Base-by-base conservation (phyloP, 2,888 invertebrate genomes). In the Trichopria drosophilae region DNA sequence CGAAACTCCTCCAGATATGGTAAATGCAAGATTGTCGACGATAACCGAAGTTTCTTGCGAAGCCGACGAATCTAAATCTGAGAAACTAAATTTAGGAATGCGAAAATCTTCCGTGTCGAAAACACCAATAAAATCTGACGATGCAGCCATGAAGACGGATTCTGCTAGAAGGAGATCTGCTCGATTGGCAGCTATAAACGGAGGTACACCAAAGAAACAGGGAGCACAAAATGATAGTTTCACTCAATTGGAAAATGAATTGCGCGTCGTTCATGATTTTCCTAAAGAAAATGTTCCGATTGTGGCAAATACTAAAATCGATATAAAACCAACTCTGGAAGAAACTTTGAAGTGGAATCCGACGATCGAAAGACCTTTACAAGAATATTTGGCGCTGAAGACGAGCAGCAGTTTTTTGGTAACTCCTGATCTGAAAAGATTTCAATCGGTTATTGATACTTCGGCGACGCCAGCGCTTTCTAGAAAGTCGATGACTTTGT, bases 331-430 rank as follows among this genome's bases (percentile, higher is more conserved):
- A n/a, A n/a, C n/a, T n/a, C n/a, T n/a, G n/a, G n/a, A n/a, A n/a
- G 36, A 24, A 36, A 26, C 7, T 6, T n/a, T 32, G 12, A 43
- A 49, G 5, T 55, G 52, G 50, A 47, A 50, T 16, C 51, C 53
- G n/a, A 51, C 36, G 12, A 34, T 53, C 2, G 50, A 53, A 18
- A 44, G 51, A 9, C 56, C 62, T 0, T 16, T 65, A 1, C 47
- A 55, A 24, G 65, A 65, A 44, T 66, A 66, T 18, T 61, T 65
- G 62, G 51, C 55, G 18, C 39, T 66, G 10, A 66, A 65, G 13
- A 59, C 61, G n/a, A 60, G 42, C 20, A 55, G 63, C 15, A 61
- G 45, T 4, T 64, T 65, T 24, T 47, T 66, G 15, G 52, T 60
- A 31, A 66, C 65, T 3, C 65, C 65, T 2, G 61, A 63, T 36